Conservation (phyloP, 2,888 invertebrate species). For the Odontomyia ornata region DNA sequence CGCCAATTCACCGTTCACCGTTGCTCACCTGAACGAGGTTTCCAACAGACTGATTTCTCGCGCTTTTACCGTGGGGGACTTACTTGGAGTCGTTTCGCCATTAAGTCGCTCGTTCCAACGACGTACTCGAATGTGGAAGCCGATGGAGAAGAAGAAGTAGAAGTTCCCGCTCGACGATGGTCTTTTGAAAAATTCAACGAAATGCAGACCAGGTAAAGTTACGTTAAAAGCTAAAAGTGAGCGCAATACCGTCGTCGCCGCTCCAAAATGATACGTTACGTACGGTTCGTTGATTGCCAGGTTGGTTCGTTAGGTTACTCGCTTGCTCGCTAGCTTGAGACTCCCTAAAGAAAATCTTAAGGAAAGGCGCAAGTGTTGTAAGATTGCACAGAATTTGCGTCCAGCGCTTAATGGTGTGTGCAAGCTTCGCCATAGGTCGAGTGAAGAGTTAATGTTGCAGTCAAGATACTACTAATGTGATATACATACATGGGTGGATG, state of each 20-base stretch:
- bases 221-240: not conserved
- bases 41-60: slow-evolving; percentile 43
- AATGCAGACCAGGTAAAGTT: slow-evolving; percentile 24
- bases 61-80: slow-evolving; percentile 33
- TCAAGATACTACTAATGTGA: not conserved
- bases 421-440: slow-evolving; percentile 3
- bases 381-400: slow-evolving; percentile 24
- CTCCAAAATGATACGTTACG: not conserved
- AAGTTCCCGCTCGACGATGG: slow-evolving; percentile 1
- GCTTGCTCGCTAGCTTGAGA: not conserved
- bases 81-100: slow-evolving; percentile 23
- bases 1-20: slow-evolving; percentile 28
- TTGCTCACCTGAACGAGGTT: slow-evolving; percentile 41
- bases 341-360: slow-evolving; percentile 13
- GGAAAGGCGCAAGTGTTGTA: slow-evolving; percentile 37
- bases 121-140: not conserved
- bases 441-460: not conserved
- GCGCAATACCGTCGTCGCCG: not conserved
- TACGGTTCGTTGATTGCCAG: not conserved
- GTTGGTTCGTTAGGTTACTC: not conserved
- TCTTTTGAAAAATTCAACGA: not conserved
- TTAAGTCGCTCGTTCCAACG: not conserved
- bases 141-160: not conserved
- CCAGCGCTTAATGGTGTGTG: slow-evolving; percentile 17
- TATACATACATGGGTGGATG: too few relatives aligned